Conservation (phyloP, 1,140 invertebrate species). For the Parapsyche elsis region DNA sequence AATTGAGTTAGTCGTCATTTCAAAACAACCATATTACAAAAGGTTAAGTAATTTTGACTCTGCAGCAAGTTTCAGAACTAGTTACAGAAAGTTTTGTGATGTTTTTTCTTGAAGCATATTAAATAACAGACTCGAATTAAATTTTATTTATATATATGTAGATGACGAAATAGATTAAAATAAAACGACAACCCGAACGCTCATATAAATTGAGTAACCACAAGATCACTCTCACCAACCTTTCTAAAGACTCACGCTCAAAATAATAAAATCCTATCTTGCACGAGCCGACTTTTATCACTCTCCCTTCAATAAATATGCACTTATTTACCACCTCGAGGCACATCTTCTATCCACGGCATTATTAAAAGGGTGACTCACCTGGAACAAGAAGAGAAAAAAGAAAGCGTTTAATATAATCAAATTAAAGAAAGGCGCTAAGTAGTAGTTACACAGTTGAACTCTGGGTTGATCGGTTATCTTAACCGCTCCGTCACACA, state of each 20-base stretch:
- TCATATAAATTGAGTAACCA: background rate
- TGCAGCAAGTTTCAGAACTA: too few species aligned
- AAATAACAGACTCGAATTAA: too few species aligned
- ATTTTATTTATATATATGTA: too few species aligned
- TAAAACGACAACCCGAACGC: background rate
- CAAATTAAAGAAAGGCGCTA: background rate
- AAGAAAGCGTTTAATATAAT: background rate
- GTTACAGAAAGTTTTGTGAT: too few species aligned
- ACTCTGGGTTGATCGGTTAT: slow-evolving; percentile 4
- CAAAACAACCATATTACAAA: too few species aligned
- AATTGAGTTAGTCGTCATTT: too few species aligned
- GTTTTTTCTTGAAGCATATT: too few species aligned
- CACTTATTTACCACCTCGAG: background rate
- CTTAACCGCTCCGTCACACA: background rate
- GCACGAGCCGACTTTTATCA: too few species aligned
- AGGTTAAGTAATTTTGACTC: too few species aligned
- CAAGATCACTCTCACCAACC: slow-evolving; percentile 12
- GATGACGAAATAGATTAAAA: background rate
- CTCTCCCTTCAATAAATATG: background rate
- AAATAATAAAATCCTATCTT: too few species aligned
- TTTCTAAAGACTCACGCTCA: background rate
- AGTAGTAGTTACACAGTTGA: too few species aligned
- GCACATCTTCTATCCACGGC: background rate
- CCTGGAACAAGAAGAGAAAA: background rate
- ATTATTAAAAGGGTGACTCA: background rate